Evolutionary conservation across 2,888 invertebrate genomes (phyloP).

Genomic region (Drosophila fulvimacula): DNA sequence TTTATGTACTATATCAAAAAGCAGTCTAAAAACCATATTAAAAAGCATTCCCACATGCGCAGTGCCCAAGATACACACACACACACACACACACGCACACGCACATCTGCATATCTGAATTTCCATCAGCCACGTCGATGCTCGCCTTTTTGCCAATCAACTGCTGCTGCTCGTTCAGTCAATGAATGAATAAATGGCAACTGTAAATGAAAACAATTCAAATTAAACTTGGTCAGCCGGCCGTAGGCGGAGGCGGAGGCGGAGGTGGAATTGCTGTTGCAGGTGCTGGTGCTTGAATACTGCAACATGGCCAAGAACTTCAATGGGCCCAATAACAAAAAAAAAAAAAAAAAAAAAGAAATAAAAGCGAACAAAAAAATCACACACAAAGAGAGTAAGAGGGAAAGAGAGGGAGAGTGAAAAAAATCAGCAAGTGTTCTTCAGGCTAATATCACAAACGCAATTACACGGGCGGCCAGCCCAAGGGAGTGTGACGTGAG

Average conservation of each 20-base stretch:
- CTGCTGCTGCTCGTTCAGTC: slow-evolving; percentile 60
- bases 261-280: not conserved
- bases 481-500: slow-evolving; percentile 16
- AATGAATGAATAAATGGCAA: slow-evolving; percentile 77
- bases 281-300: slow-evolving; percentile 67
- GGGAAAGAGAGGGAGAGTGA: not conserved
- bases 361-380: slow-evolving; percentile 17
- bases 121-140: slow-evolving; percentile 10
- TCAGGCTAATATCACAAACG: slow-evolving; percentile 80
- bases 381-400: slow-evolving; percentile 10
- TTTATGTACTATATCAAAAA: slow-evolving; percentile 56
- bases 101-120: slow-evolving; percentile 8
- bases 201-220: slow-evolving; percentile 81
- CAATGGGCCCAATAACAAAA: slow-evolving; percentile 55
- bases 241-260: not conserved
- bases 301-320: slow-evolving; percentile 66
- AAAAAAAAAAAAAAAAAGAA: slow-evolving; percentile 31
- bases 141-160: slow-evolving; percentile 67
- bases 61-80: slow-evolving; percentile 4
- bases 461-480: slow-evolving; percentile 66
- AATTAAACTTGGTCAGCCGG: slow-evolving; percentile 69
- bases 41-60: slow-evolving; percentile 21
- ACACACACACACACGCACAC: not conserved
- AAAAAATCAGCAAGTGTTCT: slow-evolving; percentile 62
- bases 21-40: slow-evolving; percentile 49